phyloP scores from a whole-genome alignment of 2,113 vertebrate species.

The Buteo buteo region DNA sequence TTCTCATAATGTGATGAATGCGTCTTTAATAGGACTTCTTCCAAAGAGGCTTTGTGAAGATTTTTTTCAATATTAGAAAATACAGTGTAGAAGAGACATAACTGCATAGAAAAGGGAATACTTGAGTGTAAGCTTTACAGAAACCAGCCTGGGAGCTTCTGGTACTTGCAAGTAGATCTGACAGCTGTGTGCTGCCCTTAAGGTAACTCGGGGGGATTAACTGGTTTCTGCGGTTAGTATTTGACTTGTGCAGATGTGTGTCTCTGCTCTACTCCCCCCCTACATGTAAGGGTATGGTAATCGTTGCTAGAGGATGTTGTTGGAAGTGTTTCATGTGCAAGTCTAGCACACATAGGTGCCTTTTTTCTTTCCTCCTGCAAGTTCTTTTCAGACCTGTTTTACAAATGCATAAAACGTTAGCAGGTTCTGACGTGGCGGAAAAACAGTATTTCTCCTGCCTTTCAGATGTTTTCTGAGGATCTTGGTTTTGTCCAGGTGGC shows the following conservation, averaged over 20 bases:
- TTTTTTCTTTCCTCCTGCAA: neutral
- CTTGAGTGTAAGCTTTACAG: neutral
- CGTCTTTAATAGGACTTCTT: neutral
- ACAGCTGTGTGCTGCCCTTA: neutral
- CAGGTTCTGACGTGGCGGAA: neutral
- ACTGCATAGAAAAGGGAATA: neutral
- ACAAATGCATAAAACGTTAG: neutral
- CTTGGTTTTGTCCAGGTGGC: neutral
- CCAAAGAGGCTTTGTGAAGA: neutral
- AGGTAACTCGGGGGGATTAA: neutral
- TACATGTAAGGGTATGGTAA: accelerated
- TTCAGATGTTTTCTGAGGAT: neutral
- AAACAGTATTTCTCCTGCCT: neutral
- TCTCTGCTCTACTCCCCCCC: neutral
- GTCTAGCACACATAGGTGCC: neutral
- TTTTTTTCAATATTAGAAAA: neutral
- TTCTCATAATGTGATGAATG: neutral
- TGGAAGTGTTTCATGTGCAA: neutral
- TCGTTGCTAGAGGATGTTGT: neutral
- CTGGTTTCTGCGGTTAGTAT: neutral
- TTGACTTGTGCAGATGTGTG: neutral
- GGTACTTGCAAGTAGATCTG: accelerated
- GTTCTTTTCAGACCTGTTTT: neutral
- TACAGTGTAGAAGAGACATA: neutral
- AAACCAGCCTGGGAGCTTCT: neutral